Evolutionary conservation across 1,140 invertebrate species (phyloP).

Genomic region (Bombus sibiricus): DNA sequence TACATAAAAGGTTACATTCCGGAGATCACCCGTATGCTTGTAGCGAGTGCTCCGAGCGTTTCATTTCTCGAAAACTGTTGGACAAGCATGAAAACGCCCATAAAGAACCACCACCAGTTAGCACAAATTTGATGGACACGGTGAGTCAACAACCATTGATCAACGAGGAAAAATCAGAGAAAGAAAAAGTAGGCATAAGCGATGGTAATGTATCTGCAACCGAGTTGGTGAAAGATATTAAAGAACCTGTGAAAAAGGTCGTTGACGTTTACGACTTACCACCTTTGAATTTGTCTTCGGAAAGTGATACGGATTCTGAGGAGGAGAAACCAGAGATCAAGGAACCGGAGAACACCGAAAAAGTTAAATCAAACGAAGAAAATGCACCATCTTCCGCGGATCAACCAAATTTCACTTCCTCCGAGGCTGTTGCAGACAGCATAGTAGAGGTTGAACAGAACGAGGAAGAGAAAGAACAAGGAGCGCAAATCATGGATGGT

Average conservation of each 20-base stretch:
- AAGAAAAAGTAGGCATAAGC: neutral
- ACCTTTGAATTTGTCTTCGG: constrained; percentile 90
- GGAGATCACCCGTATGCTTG: constrained; percentile 89
- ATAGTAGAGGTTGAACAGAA: constrained; percentile 74
- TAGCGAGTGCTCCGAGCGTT: constrained; percentile 88
- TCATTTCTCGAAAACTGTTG: constrained; percentile 91
- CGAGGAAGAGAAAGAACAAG: constrained; percentile 81
- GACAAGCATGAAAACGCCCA: constrained; percentile 86
- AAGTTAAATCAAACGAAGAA: constrained; percentile 39
- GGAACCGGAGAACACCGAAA: constrained; percentile 48
- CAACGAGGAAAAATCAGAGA: constrained; percentile 22
- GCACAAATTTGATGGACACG: neutral
- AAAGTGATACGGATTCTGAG: constrained; percentile 89
- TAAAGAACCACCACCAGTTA: constrained; percentile 75
- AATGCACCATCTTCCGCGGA: neutral
- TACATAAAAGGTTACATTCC: constrained; percentile 91
- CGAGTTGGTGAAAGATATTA: constrained; percentile 35
- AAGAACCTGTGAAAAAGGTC: constrained; percentile 78
- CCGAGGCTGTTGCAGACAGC: constrained; percentile 51
- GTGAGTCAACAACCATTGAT: neutral
- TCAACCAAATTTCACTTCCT: neutral
- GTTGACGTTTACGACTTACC: constrained; percentile 89
- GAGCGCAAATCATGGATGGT: constrained; percentile 84
- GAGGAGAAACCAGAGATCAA: constrained; percentile 63
- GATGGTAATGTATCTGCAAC: neutral